Conservation (phyloP, 2,797 vertebrate genomes). For the Cryptoprocta ferox region DNA sequence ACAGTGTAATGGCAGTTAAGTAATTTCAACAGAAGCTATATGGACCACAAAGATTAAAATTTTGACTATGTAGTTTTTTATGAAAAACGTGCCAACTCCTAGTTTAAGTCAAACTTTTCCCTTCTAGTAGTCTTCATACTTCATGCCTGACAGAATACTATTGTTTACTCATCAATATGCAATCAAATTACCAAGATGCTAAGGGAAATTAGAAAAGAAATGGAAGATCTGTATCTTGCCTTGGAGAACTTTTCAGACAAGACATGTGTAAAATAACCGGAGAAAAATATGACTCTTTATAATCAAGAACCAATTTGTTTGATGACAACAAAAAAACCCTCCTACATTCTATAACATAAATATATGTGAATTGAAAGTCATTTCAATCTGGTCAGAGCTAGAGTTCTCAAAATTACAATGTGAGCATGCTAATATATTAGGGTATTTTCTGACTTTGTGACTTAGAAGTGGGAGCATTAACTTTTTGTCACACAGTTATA, state of each 20-base stretch:
- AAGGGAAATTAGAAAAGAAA: constrained; percentile 3
- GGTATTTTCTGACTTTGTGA: background rate
- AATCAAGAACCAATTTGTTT: background rate
- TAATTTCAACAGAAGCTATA: too few species aligned
- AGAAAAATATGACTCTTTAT: background rate
- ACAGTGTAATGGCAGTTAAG: background rate
- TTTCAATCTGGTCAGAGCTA: background rate
- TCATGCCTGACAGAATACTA: background rate
- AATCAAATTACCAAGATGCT: background rate
- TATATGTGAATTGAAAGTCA: background rate
- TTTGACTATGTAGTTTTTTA: background rate
- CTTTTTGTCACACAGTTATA: background rate
- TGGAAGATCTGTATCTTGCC: background rate
- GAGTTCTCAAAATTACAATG: background rate
- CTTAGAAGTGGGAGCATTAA: background rate
- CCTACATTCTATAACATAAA: background rate
- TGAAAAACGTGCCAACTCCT: background rate
- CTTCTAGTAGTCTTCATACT: background rate
- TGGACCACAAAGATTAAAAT: background rate
- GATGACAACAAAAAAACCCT: background rate
- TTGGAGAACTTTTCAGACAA: background rate
- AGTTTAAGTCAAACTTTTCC: background rate
- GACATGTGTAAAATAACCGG: background rate
- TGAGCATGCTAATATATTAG: background rate
- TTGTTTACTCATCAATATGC: background rate